These are phyloP conservation scores for Synchiropus splendidus DNA, from an alignment of 2,113 vertebrate genomes.

Conservation along the genomic window DNA sequence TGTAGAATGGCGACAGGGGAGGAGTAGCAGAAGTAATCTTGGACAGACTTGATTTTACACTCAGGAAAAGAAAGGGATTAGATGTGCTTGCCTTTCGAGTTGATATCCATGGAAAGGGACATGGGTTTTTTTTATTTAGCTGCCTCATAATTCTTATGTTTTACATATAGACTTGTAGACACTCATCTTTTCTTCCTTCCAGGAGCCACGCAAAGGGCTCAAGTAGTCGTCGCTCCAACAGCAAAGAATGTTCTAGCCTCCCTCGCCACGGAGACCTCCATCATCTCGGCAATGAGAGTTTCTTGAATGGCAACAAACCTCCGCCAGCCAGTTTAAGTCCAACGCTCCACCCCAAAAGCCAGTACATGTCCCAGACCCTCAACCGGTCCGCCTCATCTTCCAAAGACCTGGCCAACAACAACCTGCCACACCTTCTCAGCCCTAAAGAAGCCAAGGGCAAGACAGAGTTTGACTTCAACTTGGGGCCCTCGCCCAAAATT, in stretches of 20 bases:
- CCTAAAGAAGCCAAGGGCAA: slow-evolving; percentile 90
- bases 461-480: slow-evolving; percentile 87
- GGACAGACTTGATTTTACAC: too few relatives aligned
- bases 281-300: slow-evolving; percentile 80
- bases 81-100: too few relatives aligned
- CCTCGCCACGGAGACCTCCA: slow-evolving; percentile 87
- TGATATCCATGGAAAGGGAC: too few relatives aligned
- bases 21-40: too few relatives aligned
- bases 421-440: slow-evolving; percentile 92
- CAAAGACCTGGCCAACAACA: slow-evolving; percentile 92
- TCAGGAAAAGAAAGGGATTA: too few relatives aligned
- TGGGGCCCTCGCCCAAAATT: slow-evolving; percentile 68
- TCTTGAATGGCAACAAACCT: slow-evolving; percentile 87
- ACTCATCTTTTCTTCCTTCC: slow-evolving; percentile 1
- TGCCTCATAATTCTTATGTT: too few relatives aligned
- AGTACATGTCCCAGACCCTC: slow-evolving; percentile 76
- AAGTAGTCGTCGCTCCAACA: slow-evolving; percentile 80
- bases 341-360: slow-evolving; percentile 80
- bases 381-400: slow-evolving; percentile 77
- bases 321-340: slow-evolving; percentile 81
- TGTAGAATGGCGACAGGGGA: too few relatives aligned
- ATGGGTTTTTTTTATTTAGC: too few relatives aligned
- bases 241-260: slow-evolving; percentile 87
- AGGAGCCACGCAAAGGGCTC: slow-evolving; percentile 90
- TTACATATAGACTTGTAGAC: too few relatives aligned